Percentiles rank a stretch among this genome's conserved stretches.
phyloP scores from a whole-genome alignment of 2,797 vertebrate species.

The Dermochelys coriacea region DNA sequence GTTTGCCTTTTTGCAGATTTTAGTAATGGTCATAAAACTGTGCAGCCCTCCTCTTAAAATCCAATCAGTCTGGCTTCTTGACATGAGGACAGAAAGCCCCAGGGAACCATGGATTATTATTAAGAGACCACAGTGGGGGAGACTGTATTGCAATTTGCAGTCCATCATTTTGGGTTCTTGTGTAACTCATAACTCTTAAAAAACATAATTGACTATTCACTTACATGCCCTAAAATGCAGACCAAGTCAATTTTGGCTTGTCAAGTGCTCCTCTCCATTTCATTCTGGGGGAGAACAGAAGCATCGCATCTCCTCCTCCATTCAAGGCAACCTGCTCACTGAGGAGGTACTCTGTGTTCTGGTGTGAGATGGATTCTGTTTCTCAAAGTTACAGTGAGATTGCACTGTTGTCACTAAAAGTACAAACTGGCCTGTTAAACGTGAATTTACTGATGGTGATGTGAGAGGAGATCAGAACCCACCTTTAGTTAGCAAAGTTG shows the following conservation, averaged over 20 bases:
- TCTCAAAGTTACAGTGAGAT: too few species aligned
- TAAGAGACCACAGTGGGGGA: conserved; percentile 29
- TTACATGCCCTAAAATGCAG: conserved; percentile 16
- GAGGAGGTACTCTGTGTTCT: neutral
- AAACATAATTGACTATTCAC: conserved; percentile 41
- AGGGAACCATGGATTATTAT: conserved; percentile 17
- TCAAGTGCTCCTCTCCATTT: neutral
- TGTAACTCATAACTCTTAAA: conserved; percentile 30
- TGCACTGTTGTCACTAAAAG: too few species aligned
- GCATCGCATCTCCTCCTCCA: neutral
- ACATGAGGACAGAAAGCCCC: neutral
- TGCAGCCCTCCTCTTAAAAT: neutral
- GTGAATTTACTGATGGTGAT: too few species aligned
- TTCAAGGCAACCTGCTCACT: neutral
- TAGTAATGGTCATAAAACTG: neutral
- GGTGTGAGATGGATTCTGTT: too few species aligned
- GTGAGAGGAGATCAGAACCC: too few species aligned
- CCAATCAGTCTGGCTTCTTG: conserved; percentile 13
- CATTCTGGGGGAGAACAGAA: too few species aligned
- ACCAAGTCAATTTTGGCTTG: conserved; percentile 14
- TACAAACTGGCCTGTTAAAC: too few species aligned
- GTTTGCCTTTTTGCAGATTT: conserved; percentile 5
- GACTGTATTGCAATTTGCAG: conserved; percentile 31
- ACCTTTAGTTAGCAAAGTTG: too few species aligned
- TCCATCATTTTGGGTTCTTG: conserved; percentile 15